Evolutionary conservation across 2,113 vertebrate species (phyloP), one percentile per base, ranked within the genome.

Genomic region (Otolemur garnettii): DNA sequence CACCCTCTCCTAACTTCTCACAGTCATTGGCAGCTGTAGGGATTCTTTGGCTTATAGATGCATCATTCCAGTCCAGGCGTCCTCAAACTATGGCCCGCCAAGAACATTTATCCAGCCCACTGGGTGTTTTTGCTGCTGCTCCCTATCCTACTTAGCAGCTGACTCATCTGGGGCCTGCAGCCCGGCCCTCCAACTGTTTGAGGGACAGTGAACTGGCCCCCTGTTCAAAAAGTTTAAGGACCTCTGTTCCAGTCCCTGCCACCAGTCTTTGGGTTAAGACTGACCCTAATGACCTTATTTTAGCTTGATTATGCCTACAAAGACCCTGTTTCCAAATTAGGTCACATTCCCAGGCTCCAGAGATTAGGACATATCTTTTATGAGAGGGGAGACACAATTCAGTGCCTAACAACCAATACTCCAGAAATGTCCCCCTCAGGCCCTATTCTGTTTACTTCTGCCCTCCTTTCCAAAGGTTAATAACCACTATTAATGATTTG

Each of bases 271-370:
- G 15, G 60, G n/a, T 66, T 82, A 79, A 62, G 12, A 30, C 55
- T 68, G n/a, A 64, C 5, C n/a, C 21, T 75, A 11, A 71, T 28
- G 19, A 42, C 68, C 10, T 82, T 68, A 64, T 88, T 7, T 72
- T 81, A 93, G 62, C n/a, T 80, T 59, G 64, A 24, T 91, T 71
- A 82, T 30, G 53, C 53, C 17, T 33, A 3, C 45, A 82, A 82
- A 88, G 59, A 57, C 79, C 55, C 22, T 62, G 50, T 92, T 62
- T 92, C 60, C n/a, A 72, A 53, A 64, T 88, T n/a, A 82, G 86
- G 22, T 75, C 28, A 82, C 11, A 66, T n/a, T 89, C 28, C n/a
- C 24, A 57, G 19, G 2, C 82, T 45, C 19, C 26, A 59, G 26
- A 2, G 11, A 62, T 90, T 77, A 77, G 69, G 60, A 35, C 22